A percentile compares a stretch with the other conserved stretches of the same genome.
These are phyloP conservation scores for Cheilosia soror DNA, from an alignment of 2,888 invertebrate species.

Conservation along the genomic window DNA sequence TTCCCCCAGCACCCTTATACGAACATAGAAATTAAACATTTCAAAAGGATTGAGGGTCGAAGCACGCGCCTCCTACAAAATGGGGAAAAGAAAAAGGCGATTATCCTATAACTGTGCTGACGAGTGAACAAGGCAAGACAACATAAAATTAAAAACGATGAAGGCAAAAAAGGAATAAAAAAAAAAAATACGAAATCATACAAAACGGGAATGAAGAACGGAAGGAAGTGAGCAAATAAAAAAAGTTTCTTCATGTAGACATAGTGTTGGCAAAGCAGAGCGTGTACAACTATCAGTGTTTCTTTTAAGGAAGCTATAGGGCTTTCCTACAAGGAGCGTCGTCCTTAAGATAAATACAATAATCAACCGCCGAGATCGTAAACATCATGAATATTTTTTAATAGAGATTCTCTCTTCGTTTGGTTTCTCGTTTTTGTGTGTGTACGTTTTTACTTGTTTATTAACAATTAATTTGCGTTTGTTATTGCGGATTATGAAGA, in stretches of 20 bases:
- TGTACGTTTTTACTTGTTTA: slow-evolving; percentile 19
- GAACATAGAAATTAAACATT: slow-evolving; percentile 56
- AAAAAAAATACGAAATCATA: slow-evolving; percentile 4
- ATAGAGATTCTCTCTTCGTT: neutral
- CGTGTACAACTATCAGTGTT: neutral
- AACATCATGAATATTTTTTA: neutral
- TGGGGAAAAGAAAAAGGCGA: slow-evolving; percentile 24
- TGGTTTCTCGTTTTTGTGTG: neutral
- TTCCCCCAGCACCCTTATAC: slow-evolving; percentile 14
- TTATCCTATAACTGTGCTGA: slow-evolving; percentile 15
- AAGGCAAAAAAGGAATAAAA: slow-evolving; percentile 1
- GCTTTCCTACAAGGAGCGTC: neutral
- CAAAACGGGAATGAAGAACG: neutral
- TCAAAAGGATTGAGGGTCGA: slow-evolving; percentile 34
- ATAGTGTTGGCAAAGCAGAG: slow-evolving; percentile 11
- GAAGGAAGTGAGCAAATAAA: slow-evolving; percentile 19
- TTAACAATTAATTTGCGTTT: slow-evolving; percentile 36
- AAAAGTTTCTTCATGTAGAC: slow-evolving; percentile 1
- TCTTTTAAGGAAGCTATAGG: neutral
- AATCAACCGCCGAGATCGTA: slow-evolving; percentile 8
- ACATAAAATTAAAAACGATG: slow-evolving; percentile 64
- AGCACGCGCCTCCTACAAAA: neutral
- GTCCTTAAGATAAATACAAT: slow-evolving; percentile 5
- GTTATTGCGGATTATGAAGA: slow-evolving; percentile 19
- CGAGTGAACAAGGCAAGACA: slow-evolving; percentile 20